A percentile compares a stretch with the other conserved stretches of the same genome.
Conservation (phyloP, 2,113 vertebrate species). For the Hyperopisus bebe region DNA sequence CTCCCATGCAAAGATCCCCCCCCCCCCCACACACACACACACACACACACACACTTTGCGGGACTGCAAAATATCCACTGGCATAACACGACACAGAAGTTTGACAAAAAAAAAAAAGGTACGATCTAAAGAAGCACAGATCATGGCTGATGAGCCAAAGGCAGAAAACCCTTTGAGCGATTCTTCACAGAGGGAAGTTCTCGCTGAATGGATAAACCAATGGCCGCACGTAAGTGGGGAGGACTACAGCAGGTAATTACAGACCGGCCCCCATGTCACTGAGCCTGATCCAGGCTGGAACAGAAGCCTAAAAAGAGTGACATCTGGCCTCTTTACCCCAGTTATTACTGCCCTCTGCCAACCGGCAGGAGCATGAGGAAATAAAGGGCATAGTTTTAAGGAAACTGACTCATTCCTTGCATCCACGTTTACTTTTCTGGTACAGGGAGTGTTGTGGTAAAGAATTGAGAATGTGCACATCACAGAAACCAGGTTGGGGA, state of each 20-base stretch:
- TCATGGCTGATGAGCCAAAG: neutral
- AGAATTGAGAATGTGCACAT: neutral
- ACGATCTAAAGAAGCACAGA: neutral
- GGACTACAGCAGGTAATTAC: slow-evolving; percentile 34
- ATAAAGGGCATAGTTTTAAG: neutral
- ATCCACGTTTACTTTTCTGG: neutral
- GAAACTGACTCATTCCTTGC: neutral
- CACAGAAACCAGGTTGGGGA: neutral
- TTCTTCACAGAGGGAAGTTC: neutral
- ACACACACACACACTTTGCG: neutral
- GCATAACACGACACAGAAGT: neutral
- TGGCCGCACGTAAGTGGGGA: slow-evolving; percentile 29
- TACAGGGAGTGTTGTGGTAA: neutral
- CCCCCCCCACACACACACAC: no score
- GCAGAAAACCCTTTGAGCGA: neutral
- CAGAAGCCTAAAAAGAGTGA: slow-evolving; percentile 8
- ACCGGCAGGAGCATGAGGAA: slow-evolving; percentile 8
- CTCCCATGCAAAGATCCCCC: neutral
- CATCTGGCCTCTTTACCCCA: slow-evolving; percentile 19
- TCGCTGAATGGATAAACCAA: slow-evolving; percentile 37
- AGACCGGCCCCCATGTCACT: neutral
- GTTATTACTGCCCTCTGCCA: slow-evolving; percentile 7
- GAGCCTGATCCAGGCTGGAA: neutral
- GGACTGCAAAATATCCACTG: neutral
- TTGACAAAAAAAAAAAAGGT: neutral